Base-by-base conservation (phyloP, 2,113 vertebrate species). In the Geococcyx californianus region DNA sequence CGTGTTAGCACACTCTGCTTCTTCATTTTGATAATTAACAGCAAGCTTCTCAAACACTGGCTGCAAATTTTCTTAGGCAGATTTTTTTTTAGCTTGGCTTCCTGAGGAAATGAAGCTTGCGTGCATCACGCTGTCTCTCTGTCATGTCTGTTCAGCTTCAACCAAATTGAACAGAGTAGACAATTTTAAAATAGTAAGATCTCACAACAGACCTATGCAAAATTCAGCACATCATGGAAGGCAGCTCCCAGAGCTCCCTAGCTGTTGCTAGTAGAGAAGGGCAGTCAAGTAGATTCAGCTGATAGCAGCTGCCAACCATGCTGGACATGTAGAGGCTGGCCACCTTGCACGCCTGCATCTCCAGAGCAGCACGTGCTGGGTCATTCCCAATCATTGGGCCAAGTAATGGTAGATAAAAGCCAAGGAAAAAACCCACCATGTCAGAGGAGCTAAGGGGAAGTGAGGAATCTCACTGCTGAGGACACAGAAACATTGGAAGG, bases 101-200 rank as follows among this genome's bases (percentile, higher is more conserved):
- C 56, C 72, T 92, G 93, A 96, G 92, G 93, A 94, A 96, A 96
- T 84, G 64, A 86, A 97, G 89, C 68, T 95, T 97, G 96, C 80
- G 38, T 97, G 96, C 94, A 94, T 78, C 89, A 88, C 60, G 47
- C 72, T 16, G 4, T 77, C 80, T 88, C 83, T 85, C 83, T 95
- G 94, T 94, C 95, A 96, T 51, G 68, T 95, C 93, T 92, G 76
- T 47, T 97, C 91, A 95, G 68, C 86, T 93, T 96, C 90, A 96
- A 88, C 59, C 17, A 62, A 80, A 84, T 17, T 92, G 86, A 94
- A 74, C n/a, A 63, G 55, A 1, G 0, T 7, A 88, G 59, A 62
- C 16, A 38, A 78, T 92, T 96, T 80, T 81, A 59, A 74, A 83
- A 70, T 8, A 89, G 64, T 40, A 77, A 89, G 56, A 84, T 77